Percentiles rank a stretch among this genome's conserved stretches.
Conservation (phyloP, 2,113 vertebrate species). For the Willisornis vidua region DNA sequence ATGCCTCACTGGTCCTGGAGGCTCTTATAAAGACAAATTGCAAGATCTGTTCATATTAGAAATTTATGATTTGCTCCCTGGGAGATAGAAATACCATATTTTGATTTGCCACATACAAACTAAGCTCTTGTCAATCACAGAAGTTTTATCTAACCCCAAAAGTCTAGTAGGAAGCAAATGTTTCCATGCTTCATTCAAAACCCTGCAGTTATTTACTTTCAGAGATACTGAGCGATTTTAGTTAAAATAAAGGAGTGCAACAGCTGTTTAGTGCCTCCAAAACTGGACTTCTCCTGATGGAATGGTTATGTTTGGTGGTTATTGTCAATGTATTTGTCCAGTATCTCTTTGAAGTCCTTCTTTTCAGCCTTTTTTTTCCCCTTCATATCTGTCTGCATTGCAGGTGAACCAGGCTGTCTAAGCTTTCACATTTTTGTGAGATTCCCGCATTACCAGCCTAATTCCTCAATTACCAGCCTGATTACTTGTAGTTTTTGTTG, state of each 20-base stretch:
- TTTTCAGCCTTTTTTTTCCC: background rate
- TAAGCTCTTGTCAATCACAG: background rate
- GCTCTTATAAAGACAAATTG: background rate
- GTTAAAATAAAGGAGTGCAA: background rate
- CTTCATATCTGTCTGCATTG: background rate
- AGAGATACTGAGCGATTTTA: constrained; percentile 10
- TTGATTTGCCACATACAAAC: background rate
- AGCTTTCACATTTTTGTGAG: constrained; percentile 22
- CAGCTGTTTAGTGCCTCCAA: background rate
- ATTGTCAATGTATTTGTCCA: background rate
- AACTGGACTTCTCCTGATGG: background rate
- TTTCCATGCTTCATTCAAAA: background rate
- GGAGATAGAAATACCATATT: background rate
- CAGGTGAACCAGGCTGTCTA: background rate
- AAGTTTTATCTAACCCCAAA: background rate
- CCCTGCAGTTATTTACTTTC: constrained; percentile 15
- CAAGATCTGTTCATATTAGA: background rate
- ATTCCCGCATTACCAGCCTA: background rate
- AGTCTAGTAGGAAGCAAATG: background rate
- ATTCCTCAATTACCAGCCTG: constrained; percentile 50
- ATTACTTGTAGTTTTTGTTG: constrained; percentile 54
- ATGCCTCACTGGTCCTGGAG: background rate
- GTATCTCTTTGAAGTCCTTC: background rate
- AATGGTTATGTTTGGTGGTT: background rate
- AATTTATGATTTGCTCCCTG: background rate